These are phyloP conservation scores for Eristalinus aeneus DNA, from an alignment of 2,888 invertebrate genomes.

Conservation along the genomic window DNA sequence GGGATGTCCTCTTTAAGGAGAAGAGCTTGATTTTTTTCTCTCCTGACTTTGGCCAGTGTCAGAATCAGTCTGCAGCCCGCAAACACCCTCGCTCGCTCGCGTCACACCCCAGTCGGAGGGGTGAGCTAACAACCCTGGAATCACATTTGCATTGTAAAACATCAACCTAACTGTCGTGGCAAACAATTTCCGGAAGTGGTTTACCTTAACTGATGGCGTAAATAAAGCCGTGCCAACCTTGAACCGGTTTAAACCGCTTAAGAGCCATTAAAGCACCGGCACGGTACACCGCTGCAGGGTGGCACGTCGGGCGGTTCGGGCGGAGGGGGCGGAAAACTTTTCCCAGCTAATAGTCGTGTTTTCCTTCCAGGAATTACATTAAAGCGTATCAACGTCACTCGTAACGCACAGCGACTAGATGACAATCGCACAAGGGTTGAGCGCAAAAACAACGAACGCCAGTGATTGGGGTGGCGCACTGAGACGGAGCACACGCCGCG, in stretches of 20 bases:
- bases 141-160: constrained; percentile 71
- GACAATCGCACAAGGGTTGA: constrained; percentile 70
- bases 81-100: neutral
- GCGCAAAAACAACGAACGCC: neutral
- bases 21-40: neutral
- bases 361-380: constrained; percentile 63
- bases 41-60: neutral
- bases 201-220: constrained; percentile 70
- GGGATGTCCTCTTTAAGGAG: constrained; percentile 26
- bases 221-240: constrained; percentile 60
- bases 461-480: neutral
- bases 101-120: neutral
- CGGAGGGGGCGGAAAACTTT: neutral
- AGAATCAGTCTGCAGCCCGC: neutral
- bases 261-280: constrained; percentile 58
- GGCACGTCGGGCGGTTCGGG: too few relatives aligned
- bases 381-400: constrained; percentile 66
- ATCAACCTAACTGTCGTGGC: constrained; percentile 68
- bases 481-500: neutral
- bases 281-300: neutral
- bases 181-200: constrained; percentile 71
- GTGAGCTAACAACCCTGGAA: constrained; percentile 42
- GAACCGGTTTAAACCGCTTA: constrained; percentile 67
- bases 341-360: constrained; percentile 65
- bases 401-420: constrained; percentile 42